Evolutionary conservation across 2,797 vertebrate species (phyloP).

Genomic region (Danio albolineatus): DNA sequence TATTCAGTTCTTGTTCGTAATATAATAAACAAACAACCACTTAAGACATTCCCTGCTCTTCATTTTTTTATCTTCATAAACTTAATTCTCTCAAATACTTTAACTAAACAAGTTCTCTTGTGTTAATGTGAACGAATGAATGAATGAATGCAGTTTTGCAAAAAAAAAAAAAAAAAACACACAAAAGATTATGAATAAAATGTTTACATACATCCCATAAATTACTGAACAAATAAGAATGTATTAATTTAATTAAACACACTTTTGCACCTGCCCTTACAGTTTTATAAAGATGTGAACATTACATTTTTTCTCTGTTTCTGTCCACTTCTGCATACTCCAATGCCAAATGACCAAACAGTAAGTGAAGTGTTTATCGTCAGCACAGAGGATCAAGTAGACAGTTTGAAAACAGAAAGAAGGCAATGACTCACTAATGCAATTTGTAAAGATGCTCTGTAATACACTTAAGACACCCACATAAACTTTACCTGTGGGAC

Average conservation of each 20-base stretch:
- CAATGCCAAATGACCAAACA: constrained; percentile 10
- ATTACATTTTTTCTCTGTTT: not conserved
- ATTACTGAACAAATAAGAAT: no score
- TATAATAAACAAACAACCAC: not conserved
- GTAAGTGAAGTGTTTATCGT: constrained; percentile 26
- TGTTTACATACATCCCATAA: no score
- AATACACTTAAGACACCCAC: constrained; percentile 65
- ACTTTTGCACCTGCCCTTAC: not conserved
- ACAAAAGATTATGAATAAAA: no score
- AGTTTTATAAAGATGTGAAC: not conserved
- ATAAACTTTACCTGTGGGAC: constrained; percentile 60
- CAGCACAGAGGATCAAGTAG: constrained; percentile 18
- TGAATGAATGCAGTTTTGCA: not conserved
- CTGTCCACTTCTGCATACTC: not conserved
- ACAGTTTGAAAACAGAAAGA: constrained; percentile 42
- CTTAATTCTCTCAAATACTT: no score
- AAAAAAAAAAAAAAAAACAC: no score
- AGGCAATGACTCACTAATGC: constrained; percentile 59
- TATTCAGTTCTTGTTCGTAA: no score
- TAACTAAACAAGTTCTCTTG: no score
- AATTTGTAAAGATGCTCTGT: constrained; percentile 61
- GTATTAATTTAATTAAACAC: no score
- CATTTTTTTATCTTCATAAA: no score
- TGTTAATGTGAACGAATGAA: not conserved
- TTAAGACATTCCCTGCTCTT: no score